These are phyloP conservation scores for Boloria euphrosyne DNA, from an alignment of 2,888 invertebrate species.

Conservation along the genomic window DNA sequence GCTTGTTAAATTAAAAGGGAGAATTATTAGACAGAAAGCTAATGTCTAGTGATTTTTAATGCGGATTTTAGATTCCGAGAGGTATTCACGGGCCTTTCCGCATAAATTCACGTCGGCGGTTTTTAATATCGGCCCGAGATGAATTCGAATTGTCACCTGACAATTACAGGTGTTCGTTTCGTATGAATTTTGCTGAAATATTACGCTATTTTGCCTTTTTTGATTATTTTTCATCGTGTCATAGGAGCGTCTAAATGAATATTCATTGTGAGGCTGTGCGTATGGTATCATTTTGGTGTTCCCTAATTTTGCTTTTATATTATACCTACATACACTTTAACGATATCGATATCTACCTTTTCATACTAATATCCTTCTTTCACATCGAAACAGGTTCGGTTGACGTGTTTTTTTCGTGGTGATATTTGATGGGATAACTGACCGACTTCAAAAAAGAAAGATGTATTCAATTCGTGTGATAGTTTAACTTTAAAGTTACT, in stretches of 20 bases:
- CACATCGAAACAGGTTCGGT: too few relatives aligned
- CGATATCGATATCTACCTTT: too few relatives aligned
- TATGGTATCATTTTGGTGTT: constrained; percentile 1
- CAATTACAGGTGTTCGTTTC: constrained; percentile 53
- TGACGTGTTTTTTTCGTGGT: too few relatives aligned
- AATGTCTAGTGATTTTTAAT: constrained; percentile 39
- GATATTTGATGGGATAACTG: too few relatives aligned
- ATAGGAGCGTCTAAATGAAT: constrained; percentile 6
- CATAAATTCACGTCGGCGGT: constrained; percentile 54
- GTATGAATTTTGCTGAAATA: constrained; percentile 26
- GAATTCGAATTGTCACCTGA: constrained; percentile 36
- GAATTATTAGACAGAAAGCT: constrained; percentile 20
- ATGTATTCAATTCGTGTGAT: too few relatives aligned
- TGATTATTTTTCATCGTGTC: constrained; percentile 8
- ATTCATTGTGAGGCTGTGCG: constrained; percentile 1
- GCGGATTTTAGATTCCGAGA: constrained; percentile 37
- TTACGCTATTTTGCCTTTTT: constrained; percentile 14
- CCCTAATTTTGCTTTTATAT: neutral
- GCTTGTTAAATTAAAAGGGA: constrained; percentile 18
- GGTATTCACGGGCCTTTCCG: constrained; percentile 43
- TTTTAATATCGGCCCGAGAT: constrained; percentile 53
- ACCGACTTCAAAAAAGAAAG: too few relatives aligned
- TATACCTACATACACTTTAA: too few relatives aligned
- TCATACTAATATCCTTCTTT: too few relatives aligned
- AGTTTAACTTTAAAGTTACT: too few relatives aligned